A percentile compares a stretch with the other conserved stretches of the same genome.
Evolutionary conservation across 2,888 invertebrate species (phyloP).

Genomic region (Thecophora atra): DNA sequence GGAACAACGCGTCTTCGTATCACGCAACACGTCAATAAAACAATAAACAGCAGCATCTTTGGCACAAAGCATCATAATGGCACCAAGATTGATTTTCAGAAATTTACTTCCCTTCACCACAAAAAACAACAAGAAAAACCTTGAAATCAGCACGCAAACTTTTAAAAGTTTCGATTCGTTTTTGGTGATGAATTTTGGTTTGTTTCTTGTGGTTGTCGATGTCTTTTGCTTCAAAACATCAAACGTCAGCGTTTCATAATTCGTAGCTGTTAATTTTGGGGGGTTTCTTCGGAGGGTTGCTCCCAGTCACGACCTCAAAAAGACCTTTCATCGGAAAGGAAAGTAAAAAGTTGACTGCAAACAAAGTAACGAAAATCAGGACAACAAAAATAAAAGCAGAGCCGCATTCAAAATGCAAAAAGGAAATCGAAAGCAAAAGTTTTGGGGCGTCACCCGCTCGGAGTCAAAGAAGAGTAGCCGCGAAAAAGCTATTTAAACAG

Average conservation of each 20-base stretch:
- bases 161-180: too few species aligned
- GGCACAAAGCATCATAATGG: background rate
- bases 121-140: slow-evolving; percentile 37
- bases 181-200: too few species aligned
- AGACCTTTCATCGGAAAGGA: background rate
- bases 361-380: slow-evolving; percentile 3
- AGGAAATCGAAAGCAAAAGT: background rate
- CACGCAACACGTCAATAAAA: slow-evolving; percentile 21
- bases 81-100: slow-evolving; percentile 33
- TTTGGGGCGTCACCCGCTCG: slow-evolving; percentile 30
- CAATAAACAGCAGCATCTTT: slow-evolving; percentile 18
- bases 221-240: too few species aligned
- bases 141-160: slow-evolving; percentile 41
- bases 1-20: background rate
- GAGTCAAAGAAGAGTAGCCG: slow-evolving; percentile 32
- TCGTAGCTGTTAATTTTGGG: slow-evolving; percentile 33
- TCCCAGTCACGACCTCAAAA: background rate
- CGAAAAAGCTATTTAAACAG: slow-evolving; percentile 32
- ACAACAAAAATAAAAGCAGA: background rate
- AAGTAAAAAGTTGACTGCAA: background rate
- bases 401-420: slow-evolving; percentile 4
- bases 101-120: slow-evolving; percentile 17
- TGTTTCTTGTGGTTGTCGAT: too few species aligned
- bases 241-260: background rate
- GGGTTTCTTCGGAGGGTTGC: slow-evolving; percentile 27